Evolutionary conservation across 2,888 invertebrate genomes (phyloP), one percentile per base, ranked within the genome.

Genomic region (Endomychus coccineus): DNA sequence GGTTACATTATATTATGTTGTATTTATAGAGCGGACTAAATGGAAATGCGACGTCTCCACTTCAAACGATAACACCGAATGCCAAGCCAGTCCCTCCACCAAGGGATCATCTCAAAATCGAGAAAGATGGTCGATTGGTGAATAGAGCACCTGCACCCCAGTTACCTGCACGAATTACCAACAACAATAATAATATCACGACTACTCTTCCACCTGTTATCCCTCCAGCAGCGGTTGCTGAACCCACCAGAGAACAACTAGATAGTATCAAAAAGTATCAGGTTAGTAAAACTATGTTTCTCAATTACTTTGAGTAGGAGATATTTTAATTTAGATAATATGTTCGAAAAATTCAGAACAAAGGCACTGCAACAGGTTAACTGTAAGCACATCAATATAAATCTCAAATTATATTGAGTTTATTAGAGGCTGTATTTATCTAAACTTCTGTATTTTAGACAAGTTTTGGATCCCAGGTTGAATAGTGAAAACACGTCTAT

Each of bases 231-330:
- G 38, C 69, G 2, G 71, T 72, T 40, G 65, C 70, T 34, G 73
- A 79, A 51, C 84, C 86, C 50, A 86, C 86, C 43, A 76, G 83
- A 58, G 90, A 94, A 56, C 89, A 92, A 67, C 71, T 91, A 67
- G 88, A 90, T 60, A 86, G 88, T 65, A 89, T 94, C 64, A 83
- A 83, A 58, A 90, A 90, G 64, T 92, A 90, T 67, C 89, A 90
- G 82, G 90, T 91, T 52, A 72, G 75, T 48, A 11, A 16, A 7
- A 7, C n/a, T n/a, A n/a, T n/a, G n/a, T n/a, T n/a, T n/a, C n/a
- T n/a, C n/a, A n/a, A n/a, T n/a, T n/a, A n/a, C n/a, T n/a, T n/a
- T n/a, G n/a, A n/a, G n/a, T n/a, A n/a, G n/a, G n/a, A n/a, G n/a
- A n/a, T n/a, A n/a, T n/a, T n/a, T n/a, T n/a, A n/a, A n/a, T n/a